These are phyloP conservation scores for Hippopotamus amphibius DNA, from an alignment of 2,113 vertebrate genomes.

Conservation along the genomic window DNA sequence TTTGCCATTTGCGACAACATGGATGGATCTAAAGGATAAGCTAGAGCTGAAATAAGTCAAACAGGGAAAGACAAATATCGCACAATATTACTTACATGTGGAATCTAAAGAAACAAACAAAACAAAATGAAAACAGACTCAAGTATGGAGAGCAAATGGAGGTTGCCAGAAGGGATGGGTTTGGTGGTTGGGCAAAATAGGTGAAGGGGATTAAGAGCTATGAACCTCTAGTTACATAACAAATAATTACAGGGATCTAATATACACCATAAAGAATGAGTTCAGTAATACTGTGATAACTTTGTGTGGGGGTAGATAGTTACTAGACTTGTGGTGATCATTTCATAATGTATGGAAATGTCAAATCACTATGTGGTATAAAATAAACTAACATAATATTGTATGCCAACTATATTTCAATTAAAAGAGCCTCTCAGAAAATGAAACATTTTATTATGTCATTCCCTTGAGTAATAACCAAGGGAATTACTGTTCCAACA, in stretches of 20 bases:
- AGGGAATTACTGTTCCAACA: background rate
- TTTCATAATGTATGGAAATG: background rate
- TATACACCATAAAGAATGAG: background rate
- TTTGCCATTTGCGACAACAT: background rate
- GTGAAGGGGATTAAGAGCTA: background rate
- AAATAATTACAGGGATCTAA: background rate
- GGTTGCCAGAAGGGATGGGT: background rate
- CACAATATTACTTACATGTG: background rate
- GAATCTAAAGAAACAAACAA: background rate
- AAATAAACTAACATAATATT: background rate
- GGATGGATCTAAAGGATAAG: background rate
- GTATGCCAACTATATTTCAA: background rate
- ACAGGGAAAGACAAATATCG: background rate
- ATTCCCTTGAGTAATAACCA: background rate
- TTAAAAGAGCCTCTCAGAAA: background rate
- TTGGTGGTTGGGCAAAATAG: background rate
- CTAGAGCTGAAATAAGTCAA: background rate
- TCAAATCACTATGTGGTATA: background rate
- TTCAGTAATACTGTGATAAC: background rate
- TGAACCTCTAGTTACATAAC: background rate
- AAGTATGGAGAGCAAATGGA: background rate
- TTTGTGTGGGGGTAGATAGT: background rate
- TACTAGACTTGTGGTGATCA: background rate
- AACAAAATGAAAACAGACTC: background rate
- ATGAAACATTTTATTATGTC: background rate